phyloP scores from a whole-genome alignment of 1,140 invertebrate genomes.

The Teleogryllus occipitalis region DNA sequence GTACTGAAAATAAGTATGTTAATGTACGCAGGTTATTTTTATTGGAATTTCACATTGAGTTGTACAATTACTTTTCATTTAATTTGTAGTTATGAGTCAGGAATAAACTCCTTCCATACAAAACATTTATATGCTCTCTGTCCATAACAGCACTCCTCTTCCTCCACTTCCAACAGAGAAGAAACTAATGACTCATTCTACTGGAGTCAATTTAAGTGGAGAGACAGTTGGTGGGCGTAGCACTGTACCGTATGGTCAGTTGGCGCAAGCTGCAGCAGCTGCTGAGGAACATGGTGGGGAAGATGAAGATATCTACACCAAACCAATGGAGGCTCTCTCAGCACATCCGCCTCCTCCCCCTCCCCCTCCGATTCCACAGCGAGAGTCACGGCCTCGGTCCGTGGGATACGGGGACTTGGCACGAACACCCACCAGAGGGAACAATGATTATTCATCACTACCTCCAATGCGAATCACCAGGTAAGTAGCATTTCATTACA shows the following conservation, averaged over 20 bases:
- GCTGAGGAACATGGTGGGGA: constrained; percentile 47
- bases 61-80: no score
- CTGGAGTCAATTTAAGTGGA: constrained; percentile 32
- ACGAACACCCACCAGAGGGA: constrained; percentile 34
- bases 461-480: constrained; percentile 34
- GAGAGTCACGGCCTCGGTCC: constrained; percentile 45
- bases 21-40: no score
- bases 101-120: background rate
- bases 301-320: constrained; percentile 56
- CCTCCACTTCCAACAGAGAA: constrained; percentile 53
- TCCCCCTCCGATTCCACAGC: constrained; percentile 49
- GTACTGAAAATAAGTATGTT: no score
- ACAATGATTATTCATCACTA: constrained; percentile 36
- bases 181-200: background rate
- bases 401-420: constrained; percentile 41
- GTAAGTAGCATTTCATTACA: constrained; percentile 19
- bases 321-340: constrained; percentile 38
- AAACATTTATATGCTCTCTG: constrained; percentile 16
- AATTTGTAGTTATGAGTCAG: no score
- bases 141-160: constrained; percentile 51
- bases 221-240: constrained; percentile 33
- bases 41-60: no score
- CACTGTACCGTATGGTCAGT: constrained; percentile 37
- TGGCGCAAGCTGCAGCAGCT: constrained; percentile 25
- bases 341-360: constrained; percentile 30